Percentiles rank a stretch among this genome's conserved stretches.
Evolutionary conservation across 1,140 invertebrate species (phyloP).

Genomic region (Mesaphorura yosii): DNA sequence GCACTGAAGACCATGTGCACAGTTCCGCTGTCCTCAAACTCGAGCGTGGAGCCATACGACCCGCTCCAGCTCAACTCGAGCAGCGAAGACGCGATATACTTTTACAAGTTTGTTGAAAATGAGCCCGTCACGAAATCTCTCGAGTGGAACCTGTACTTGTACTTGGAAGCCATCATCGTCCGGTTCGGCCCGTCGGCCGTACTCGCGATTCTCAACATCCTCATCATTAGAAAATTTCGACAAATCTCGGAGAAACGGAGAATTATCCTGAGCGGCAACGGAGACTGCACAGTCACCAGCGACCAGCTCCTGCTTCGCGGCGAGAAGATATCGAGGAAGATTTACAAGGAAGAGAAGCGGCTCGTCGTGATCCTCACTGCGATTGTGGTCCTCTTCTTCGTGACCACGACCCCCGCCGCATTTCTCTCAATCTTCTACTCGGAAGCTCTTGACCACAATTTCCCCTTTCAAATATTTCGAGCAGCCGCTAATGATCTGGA

Average conservation of each 20-base stretch:
- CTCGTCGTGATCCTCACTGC: constrained; percentile 37
- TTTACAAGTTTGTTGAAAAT: constrained; percentile 33
- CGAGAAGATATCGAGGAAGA: constrained; percentile 32
- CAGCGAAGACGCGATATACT: no score
- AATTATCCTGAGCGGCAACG: constrained; percentile 23
- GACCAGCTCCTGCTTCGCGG: constrained; percentile 18
- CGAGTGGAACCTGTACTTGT: constrained; percentile 33
- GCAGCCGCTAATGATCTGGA: constrained; percentile 37
- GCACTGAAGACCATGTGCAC: constrained; percentile 33
- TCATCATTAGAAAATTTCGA: constrained; percentile 36
- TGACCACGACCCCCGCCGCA: constrained; percentile 39
- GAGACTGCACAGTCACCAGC: not conserved
- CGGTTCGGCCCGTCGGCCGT: constrained; percentile 35
- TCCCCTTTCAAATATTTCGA: constrained; percentile 36
- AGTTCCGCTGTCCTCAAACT: constrained; percentile 5
- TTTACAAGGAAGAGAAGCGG: constrained; percentile 37
- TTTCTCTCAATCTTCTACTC: constrained; percentile 36
- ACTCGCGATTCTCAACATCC: constrained; percentile 35
- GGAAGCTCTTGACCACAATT: constrained; percentile 32
- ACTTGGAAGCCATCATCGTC: constrained; percentile 33
- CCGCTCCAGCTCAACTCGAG: constrained; percentile 10
- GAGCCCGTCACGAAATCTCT: constrained; percentile 22
- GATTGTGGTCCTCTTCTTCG: constrained; percentile 39
- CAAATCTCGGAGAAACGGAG: constrained; percentile 32
- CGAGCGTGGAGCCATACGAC: constrained; percentile 3